A percentile compares a stretch with the other conserved stretches of the same genome.
phyloP scores from a whole-genome alignment of 2,113 vertebrate species.

The Pelodiscus sinensis region DNA sequence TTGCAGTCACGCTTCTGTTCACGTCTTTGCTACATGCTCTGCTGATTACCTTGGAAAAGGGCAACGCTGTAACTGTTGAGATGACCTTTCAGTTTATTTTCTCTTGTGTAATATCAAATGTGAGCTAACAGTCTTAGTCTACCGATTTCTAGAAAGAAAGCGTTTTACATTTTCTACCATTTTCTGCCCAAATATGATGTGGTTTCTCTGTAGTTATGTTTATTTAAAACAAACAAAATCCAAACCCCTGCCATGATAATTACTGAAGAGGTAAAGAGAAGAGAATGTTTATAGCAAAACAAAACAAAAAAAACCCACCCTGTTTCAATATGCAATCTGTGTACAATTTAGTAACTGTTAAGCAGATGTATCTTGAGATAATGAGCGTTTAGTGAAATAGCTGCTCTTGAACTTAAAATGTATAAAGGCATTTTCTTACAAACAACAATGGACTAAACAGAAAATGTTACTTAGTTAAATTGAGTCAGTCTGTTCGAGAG shows the following conservation, averaged over 20 bases:
- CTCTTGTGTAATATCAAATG: conserved; percentile 88
- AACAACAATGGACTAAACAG: neutral
- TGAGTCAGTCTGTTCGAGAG: neutral
- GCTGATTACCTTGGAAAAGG: conserved; percentile 88
- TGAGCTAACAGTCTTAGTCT: conserved; percentile 79
- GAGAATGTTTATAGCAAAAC: neutral
- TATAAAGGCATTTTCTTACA: no score
- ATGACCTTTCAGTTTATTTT: conserved; percentile 89
- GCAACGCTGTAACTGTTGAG: conserved; percentile 85
- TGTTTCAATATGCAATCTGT: neutral
- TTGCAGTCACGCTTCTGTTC: conserved; percentile 81
- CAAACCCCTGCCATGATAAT: neutral
- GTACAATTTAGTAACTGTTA: conserved; percentile 1
- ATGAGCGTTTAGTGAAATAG: conserved; percentile 3
- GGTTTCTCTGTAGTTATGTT: conserved; percentile 26
- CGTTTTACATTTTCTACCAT: conserved; percentile 64
- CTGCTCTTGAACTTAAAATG: neutral
- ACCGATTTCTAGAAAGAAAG: conserved; percentile 74
- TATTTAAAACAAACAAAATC: neutral
- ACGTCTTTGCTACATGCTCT: conserved; percentile 83
- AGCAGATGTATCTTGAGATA: neutral
- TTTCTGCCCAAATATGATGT: conserved; percentile 53
- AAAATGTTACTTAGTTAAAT: neutral
- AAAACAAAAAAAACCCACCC: neutral
- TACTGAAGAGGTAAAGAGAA: neutral